phyloP scores from a whole-genome alignment of 2,113 vertebrate genomes.

The Myrmecobius fasciatus region DNA sequence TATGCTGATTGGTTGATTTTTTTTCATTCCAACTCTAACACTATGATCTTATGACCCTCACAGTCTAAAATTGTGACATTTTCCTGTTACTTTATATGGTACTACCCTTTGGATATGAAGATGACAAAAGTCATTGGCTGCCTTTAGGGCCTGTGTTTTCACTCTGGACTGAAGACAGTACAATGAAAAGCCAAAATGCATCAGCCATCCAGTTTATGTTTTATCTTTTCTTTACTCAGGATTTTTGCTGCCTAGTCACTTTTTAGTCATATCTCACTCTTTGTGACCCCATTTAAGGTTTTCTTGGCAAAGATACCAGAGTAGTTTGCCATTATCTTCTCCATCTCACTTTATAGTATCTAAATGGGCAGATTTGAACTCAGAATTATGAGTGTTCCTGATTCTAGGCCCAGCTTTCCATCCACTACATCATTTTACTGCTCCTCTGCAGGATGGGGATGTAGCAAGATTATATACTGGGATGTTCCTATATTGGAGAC shows the following conservation, averaged over 20 bases:
- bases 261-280: background rate
- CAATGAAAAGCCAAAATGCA: too few relatives aligned
- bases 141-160: too few relatives aligned
- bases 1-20: background rate
- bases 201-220: background rate
- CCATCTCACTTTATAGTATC: background rate
- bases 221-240: background rate
- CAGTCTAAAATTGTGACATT: background rate
- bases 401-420: background rate
- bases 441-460: background rate
- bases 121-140: too few relatives aligned
- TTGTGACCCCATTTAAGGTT: background rate
- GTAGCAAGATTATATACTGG: too few relatives aligned
- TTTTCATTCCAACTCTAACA: background rate
- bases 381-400: background rate
- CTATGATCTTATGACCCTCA: background rate
- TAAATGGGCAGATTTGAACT: background rate
- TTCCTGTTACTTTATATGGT: background rate
- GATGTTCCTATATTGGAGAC: too few relatives aligned
- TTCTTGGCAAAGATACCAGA: background rate
- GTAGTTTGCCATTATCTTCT: background rate
- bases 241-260: background rate
- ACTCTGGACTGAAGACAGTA: too few relatives aligned
- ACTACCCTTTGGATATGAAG: background rate
- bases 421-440: background rate